Evolutionary conservation across 2,797 vertebrate species (phyloP).

Genomic region (Hippocampus kuda): DNA sequence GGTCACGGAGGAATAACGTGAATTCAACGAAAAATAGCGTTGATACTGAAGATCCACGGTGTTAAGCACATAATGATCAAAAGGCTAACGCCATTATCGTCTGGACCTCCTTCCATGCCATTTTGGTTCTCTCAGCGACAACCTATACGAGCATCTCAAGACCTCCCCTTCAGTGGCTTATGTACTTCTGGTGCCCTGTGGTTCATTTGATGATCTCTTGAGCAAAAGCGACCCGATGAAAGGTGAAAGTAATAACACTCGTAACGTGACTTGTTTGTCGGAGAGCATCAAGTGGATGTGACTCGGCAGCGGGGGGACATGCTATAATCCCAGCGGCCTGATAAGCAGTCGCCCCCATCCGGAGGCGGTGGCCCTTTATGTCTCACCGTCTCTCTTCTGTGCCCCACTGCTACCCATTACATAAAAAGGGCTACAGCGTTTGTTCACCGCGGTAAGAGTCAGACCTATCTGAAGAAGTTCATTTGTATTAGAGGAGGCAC

Average conservation of each 20-base stretch:
- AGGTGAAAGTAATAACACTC: slow-evolving; percentile 68
- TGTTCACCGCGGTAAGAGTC: slow-evolving; percentile 67
- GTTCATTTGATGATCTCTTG: slow-evolving; percentile 73
- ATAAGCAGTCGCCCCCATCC: slow-evolving; percentile 43
- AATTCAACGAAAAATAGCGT: slow-evolving; percentile 41
- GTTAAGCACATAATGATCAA: slow-evolving; percentile 58
- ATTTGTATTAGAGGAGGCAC: slow-evolving; percentile 70
- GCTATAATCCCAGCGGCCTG: slow-evolving; percentile 62
- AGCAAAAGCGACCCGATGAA: slow-evolving; percentile 60
- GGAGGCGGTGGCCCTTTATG: slow-evolving; percentile 52
- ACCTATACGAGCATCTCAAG: slow-evolving; percentile 46
- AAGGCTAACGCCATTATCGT: slow-evolving; percentile 45
- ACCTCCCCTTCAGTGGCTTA: slow-evolving; percentile 54
- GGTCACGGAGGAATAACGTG: slow-evolving; percentile 41
- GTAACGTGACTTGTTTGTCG: slow-evolving; percentile 59
- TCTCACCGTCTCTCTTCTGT: slow-evolving; percentile 62
- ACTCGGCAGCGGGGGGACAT: slow-evolving; percentile 53
- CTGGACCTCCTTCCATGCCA: slow-evolving; percentile 36
- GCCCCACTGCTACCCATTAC: slow-evolving; percentile 69
- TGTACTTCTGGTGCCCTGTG: slow-evolving; percentile 65
- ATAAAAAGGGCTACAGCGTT: slow-evolving; percentile 63
- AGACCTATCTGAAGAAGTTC: slow-evolving; percentile 61
- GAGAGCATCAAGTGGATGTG: slow-evolving; percentile 49
- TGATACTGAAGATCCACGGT: slow-evolving; percentile 48
- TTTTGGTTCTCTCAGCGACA: slow-evolving; percentile 42